Conservation (phyloP, 2,888 invertebrate species). For the Nephrocerus scutellatus region DNA sequence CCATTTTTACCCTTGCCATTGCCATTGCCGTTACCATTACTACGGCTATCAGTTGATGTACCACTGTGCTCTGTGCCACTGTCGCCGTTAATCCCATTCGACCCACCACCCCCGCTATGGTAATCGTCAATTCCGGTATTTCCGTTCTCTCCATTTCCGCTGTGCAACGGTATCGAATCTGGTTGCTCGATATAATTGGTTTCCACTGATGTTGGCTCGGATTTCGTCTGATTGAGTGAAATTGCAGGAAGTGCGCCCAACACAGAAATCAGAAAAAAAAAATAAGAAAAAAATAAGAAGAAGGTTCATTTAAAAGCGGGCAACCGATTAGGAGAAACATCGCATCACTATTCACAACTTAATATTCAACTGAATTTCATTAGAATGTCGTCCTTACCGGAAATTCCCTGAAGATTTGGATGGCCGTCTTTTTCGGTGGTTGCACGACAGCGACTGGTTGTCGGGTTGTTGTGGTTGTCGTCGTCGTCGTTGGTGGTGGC, state of each 20-base stretch:
- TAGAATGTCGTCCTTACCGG: constrained; percentile 25
- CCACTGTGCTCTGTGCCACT: too few relatives aligned
- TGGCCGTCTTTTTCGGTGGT: constrained; percentile 33
- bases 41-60: constrained; percentile 17
- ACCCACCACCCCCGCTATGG: constrained; percentile 31
- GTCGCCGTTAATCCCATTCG: constrained; percentile 20
- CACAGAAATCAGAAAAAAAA: constrained; percentile 33
- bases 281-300: constrained; percentile 23
- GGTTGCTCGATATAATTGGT: constrained; percentile 47
- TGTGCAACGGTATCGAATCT: constrained; percentile 44
- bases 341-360: background rate
- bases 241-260: too few relatives aligned
- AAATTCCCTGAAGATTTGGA: constrained; percentile 34
- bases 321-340: background rate
- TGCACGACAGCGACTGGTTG: constrained; percentile 43
- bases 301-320: constrained; percentile 1
- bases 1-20: constrained; percentile 22
- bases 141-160: constrained; percentile 47
- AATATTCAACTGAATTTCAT: background rate
- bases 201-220: constrained; percentile 43
- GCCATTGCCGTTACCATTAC: constrained; percentile 19
- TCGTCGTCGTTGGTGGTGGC: constrained; percentile 31
- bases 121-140: constrained; percentile 46
- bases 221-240: constrained; percentile 41
- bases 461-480: constrained; percentile 40